These are phyloP conservation scores for Ailurus styani DNA, from an alignment of 2,113 vertebrate genomes.

Conservation along the genomic window DNA sequence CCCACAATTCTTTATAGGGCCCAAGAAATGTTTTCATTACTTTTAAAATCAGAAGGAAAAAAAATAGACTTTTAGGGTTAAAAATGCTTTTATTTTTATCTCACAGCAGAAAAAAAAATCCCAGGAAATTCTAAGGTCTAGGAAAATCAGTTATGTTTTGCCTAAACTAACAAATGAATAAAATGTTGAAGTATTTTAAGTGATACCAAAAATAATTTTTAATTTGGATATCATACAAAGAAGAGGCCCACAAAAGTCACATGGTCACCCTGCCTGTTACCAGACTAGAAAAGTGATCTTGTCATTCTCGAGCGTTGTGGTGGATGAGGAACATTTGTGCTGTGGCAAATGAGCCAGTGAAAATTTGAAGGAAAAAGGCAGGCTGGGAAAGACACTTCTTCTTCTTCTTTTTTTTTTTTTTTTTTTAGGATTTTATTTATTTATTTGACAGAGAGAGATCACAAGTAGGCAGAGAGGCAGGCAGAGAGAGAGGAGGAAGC, in stretches of 20 bases:
- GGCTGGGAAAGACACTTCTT: neutral
- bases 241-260: neutral
- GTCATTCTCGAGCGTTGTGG: neutral
- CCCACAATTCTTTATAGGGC: neutral
- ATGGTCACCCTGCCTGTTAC: rapidly evolving
- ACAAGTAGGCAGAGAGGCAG: too few relatives aligned
- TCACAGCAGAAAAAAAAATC: neutral
- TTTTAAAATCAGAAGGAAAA: neutral
- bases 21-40: neutral
- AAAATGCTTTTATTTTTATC: neutral
- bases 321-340: neutral
- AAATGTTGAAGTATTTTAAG: neutral
- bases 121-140: neutral
- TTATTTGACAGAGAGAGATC: too few relatives aligned
- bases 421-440: too few relatives aligned
- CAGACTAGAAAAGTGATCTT: neutral
- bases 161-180: neutral
- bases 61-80: neutral
- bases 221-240: neutral
- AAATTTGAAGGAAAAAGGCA: neutral
- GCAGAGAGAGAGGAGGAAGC: too few relatives aligned
- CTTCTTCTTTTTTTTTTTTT: too few relatives aligned
- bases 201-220: neutral
- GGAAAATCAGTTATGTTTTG: neutral
- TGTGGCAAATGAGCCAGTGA: neutral